A percentile compares a stretch with the other conserved stretches of the same genome.
Evolutionary conservation across 2,113 vertebrate genomes (phyloP).

Genomic region (Jacana jacana): DNA sequence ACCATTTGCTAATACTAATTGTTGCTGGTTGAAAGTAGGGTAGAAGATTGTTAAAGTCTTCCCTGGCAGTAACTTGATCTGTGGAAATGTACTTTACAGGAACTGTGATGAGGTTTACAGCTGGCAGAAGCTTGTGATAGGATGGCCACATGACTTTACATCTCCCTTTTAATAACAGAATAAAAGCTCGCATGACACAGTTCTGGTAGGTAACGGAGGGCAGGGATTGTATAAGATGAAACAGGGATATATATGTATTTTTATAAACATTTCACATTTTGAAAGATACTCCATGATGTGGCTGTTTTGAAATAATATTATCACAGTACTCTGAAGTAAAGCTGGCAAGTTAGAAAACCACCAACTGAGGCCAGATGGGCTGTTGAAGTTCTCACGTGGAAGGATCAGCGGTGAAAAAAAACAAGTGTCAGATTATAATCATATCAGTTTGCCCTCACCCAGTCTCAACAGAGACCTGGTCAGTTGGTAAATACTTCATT

Average conservation of each 20-base stretch:
- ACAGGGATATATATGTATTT: not conserved
- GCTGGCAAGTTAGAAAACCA: conserved; percentile 65
- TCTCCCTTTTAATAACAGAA: conserved; percentile 53
- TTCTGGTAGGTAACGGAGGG: conserved; percentile 26
- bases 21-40: conserved; percentile 76
- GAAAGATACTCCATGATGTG: conserved; percentile 50
- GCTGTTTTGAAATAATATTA: conserved; percentile 64
- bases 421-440: conserved; percentile 18
- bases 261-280: conserved; percentile 37
- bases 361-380: conserved; percentile 62
- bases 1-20: conserved; percentile 84
- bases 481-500: not conserved
- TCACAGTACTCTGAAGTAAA: conserved; percentile 47
- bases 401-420: not conserved
- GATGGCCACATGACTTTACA: conserved; percentile 49
- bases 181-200: conserved; percentile 31
- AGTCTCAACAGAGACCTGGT: not conserved
- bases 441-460: not conserved
- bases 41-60: conserved; percentile 80
- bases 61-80: conserved; percentile 79
- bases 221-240: not conserved
- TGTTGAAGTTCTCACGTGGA: conserved; percentile 49
- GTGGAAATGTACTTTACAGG: conserved; percentile 79
- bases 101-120: conserved; percentile 79
- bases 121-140: conserved; percentile 69